Evolutionary conservation across 2,888 invertebrate genomes (phyloP).

Genomic region (Oligia latruncula): DNA sequence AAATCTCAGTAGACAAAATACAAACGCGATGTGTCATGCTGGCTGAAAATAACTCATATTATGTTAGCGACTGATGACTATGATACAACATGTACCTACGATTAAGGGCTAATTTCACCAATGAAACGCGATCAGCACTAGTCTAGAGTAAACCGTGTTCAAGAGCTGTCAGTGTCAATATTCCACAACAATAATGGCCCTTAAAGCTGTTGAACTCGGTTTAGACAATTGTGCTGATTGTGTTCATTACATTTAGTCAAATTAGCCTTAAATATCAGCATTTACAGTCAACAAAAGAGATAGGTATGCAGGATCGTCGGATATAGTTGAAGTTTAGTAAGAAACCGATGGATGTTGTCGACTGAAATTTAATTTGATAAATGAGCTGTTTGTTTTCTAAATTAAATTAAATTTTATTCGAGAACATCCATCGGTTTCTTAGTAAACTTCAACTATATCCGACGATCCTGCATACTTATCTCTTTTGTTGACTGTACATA

Average conservation of each 20-base stretch:
- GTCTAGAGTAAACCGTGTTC: neutral
- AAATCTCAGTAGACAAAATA: slow-evolving; percentile 1
- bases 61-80: neutral
- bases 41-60: neutral
- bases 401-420: no score
- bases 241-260: neutral
- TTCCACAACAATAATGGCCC: neutral
- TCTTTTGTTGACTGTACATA: neutral
- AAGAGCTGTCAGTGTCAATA: neutral
- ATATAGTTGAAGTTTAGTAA: no score
- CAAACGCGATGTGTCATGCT: neutral
- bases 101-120: neutral
- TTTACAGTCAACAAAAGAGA: neutral
- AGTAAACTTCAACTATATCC: no score
- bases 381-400: no score
- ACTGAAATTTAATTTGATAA: no score
- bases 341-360: no score
- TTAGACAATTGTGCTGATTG: neutral
- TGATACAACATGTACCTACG: neutral
- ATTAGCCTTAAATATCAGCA: neutral
- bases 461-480: no score
- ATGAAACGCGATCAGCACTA: neutral
- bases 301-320: no score
- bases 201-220: neutral
- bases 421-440: no score